These are phyloP conservation scores for Seira musarum DNA, from an alignment of 2,888 invertebrate species.

Conservation along the genomic window DNA sequence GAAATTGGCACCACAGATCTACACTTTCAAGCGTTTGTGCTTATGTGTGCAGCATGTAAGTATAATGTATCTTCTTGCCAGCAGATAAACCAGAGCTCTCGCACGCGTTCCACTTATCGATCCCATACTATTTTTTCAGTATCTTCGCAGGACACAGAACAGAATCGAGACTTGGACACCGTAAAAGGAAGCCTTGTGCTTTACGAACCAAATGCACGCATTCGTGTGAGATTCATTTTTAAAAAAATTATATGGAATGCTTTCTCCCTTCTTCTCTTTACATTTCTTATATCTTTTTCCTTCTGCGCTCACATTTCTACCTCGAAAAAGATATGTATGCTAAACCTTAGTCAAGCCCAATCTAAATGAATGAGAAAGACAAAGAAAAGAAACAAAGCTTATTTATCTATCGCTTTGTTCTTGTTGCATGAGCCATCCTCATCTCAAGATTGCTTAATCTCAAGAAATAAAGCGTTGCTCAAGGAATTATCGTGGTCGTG, in stretches of 20 bases:
- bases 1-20: not conserved
- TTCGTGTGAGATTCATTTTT: conserved; percentile 14
- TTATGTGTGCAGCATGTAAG: not conserved
- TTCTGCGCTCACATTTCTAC: not conserved
- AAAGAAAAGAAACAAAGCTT: no score
- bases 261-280: conserved; percentile 20
- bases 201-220: conserved; percentile 3
- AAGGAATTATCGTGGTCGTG: no score
- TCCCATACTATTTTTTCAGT: no score
- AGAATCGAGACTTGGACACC: conserved; percentile 21
- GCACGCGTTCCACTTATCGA: conserved; percentile 67
- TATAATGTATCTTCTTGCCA: not conserved
- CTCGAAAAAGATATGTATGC: no score
- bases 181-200: conserved; percentile 23
- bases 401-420: no score
- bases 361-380: no score
- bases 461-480: no score
- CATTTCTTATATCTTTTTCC: conserved; percentile 13
- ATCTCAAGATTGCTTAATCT: no score
- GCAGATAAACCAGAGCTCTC: conserved; percentile 50
- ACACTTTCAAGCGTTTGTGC: not conserved
- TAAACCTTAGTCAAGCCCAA: no score
- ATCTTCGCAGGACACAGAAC: no score
- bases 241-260: not conserved
- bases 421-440: no score